A percentile compares a stretch with the other conserved stretches of the same genome.
phyloP scores from a whole-genome alignment of 2,888 invertebrate genomes.

The Pilophorus perplexus region DNA sequence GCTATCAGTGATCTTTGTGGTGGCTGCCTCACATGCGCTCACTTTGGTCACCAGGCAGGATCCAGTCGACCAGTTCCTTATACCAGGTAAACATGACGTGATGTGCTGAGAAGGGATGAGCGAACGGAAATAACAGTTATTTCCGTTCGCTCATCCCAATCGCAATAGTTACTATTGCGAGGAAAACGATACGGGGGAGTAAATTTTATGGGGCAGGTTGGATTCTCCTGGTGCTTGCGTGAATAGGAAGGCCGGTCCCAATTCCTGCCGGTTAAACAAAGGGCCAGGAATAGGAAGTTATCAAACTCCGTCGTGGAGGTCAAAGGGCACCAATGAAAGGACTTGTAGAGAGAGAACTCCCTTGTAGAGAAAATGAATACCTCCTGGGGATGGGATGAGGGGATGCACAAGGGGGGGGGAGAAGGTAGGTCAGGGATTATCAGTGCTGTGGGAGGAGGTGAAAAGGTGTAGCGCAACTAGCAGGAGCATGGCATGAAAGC shows the following conservation, averaged over 20 bases:
- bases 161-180: too few relatives aligned
- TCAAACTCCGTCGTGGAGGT: conserved; percentile 1
- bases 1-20: conserved; percentile 12
- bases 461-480: too few relatives aligned
- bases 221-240: too few relatives aligned
- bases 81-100: conserved; percentile 32
- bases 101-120: not conserved
- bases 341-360: not conserved
- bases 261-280: not conserved
- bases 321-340: conserved; percentile 6
- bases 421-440: too few relatives aligned
- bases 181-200: too few relatives aligned
- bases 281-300: not conserved
- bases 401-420: too few relatives aligned
- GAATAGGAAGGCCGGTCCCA: too few relatives aligned
- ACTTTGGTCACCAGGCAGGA: conserved; percentile 33
- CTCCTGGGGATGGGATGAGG: not conserved
- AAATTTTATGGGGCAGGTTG: too few relatives aligned
- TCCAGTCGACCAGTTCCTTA: conserved; percentile 28
- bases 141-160: too few relatives aligned
- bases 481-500: too few relatives aligned
- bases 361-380: not conserved
- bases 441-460: too few relatives aligned
- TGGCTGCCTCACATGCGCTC: conserved; percentile 23
- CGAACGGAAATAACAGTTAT: not conserved